phyloP scores from a whole-genome alignment of 2,113 vertebrate species.

The Melanerpes formicivorus region DNA sequence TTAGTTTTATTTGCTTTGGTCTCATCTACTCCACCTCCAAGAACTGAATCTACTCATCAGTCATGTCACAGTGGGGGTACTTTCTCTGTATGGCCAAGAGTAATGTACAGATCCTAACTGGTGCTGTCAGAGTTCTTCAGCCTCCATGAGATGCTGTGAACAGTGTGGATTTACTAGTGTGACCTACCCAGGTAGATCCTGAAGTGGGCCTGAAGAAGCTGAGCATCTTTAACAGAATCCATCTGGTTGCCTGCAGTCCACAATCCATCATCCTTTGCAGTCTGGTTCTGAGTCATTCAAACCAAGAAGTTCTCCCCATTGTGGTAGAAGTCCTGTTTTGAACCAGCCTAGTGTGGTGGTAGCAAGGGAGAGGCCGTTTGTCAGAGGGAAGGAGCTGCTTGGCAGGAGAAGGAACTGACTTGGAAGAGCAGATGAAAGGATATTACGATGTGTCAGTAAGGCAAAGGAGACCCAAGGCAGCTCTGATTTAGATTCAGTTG shows the following conservation, averaged over 20 bases:
- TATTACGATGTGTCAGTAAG: conserved; percentile 34
- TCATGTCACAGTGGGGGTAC: not conserved
- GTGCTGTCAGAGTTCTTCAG: not conserved
- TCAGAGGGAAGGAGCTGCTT: not conserved
- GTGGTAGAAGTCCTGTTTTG: not conserved
- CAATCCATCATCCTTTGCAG: not conserved
- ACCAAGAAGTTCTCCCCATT: not conserved
- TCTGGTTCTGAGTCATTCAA: not conserved
- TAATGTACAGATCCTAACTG: not conserved
- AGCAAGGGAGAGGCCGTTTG: not conserved
- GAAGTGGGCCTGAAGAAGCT: not conserved
- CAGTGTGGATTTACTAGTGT: not conserved
- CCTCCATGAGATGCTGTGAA: not conserved
- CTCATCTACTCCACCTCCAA: not conserved
- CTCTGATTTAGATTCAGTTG: conserved; percentile 50
- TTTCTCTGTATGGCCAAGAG: not conserved
- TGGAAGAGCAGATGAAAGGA: conserved; percentile 12
- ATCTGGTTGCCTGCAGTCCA: not conserved
- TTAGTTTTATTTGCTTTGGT: not conserved
- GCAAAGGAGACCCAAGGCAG: conserved; percentile 52
- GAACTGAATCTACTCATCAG: not conserved
- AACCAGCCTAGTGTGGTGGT: not conserved
- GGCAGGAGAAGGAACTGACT: not conserved
- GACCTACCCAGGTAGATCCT: not conserved
- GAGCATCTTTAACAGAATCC: not conserved